phyloP scores from a whole-genome alignment of 2,797 vertebrate genomes.

The Phoeniculus purpureus region DNA sequence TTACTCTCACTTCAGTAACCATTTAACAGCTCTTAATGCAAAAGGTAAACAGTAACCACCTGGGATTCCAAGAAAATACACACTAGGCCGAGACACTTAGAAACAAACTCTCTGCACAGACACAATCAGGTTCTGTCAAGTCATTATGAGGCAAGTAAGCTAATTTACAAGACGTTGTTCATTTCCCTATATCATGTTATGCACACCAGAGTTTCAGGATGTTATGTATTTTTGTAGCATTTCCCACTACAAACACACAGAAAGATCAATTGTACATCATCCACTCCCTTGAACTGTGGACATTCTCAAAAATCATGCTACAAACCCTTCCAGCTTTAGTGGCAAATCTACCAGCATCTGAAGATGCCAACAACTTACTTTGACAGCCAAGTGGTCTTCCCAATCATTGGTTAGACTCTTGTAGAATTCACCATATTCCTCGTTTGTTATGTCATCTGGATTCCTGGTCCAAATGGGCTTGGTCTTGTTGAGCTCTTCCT shows the following conservation, averaged over 20 bases:
- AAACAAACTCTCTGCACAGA: not conserved
- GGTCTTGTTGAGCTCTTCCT: conserved; percentile 92
- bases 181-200: fast-evolving
- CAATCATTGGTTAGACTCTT: conserved; percentile 96
- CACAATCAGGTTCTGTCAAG: fast-evolving
- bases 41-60: fast-evolving
- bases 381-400: conserved; percentile 95
- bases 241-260: fast-evolving
- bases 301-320: fast-evolving
- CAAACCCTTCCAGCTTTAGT: fast-evolving
- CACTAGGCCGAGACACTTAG: fast-evolving
- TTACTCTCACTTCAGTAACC: fast-evolving
- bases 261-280: fast-evolving
- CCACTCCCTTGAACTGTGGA: fast-evolving
- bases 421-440: conserved; percentile 94
- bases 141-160: fast-evolving
- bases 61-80: fast-evolving
- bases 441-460: conserved; percentile 92
- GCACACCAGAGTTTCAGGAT: fast-evolving
- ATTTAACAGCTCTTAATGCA: fast-evolving
- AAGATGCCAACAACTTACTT: conserved; percentile 69
- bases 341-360: fast-evolving
- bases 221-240: fast-evolving
- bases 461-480: conserved; percentile 98
- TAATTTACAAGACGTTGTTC: fast-evolving